Conservation (phyloP, 64 coral and sea anemone species). For the Montipora cactus region DNA sequence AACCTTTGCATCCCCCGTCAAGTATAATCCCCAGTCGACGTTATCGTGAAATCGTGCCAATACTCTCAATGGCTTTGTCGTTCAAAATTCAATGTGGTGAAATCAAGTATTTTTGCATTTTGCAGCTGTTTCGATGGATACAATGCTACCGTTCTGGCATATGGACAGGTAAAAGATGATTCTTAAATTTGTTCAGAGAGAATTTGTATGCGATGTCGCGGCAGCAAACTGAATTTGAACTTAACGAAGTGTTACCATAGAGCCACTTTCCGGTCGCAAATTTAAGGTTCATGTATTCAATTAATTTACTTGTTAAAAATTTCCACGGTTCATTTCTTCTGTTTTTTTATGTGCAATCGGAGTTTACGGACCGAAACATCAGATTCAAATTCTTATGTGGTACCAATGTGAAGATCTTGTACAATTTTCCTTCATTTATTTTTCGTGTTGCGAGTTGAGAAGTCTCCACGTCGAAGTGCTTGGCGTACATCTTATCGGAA, state of each 20-base stretch:
- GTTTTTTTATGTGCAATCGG: not conserved
- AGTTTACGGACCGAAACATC: not conserved
- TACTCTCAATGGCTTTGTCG: not conserved
- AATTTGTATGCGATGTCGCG: not conserved
- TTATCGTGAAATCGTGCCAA: conserved; percentile 11
- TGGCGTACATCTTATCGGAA: not conserved
- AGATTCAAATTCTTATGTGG: not conserved
- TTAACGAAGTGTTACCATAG: not conserved
- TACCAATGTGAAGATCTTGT: not conserved
- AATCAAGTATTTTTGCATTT: conserved; percentile 22
- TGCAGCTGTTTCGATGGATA: conserved; percentile 97
- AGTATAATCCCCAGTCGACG: not conserved
- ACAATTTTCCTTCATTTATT: not conserved
- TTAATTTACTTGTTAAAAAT: not conserved
- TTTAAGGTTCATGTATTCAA: not conserved
- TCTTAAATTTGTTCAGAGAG: not conserved
- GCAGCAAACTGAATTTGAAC: not conserved
- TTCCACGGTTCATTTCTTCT: conserved; percentile 5
- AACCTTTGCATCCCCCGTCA: not conserved
- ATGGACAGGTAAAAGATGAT: conserved; percentile 89
- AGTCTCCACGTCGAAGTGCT: not conserved
- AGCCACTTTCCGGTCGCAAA: conserved; percentile 4
- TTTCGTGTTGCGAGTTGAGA: not conserved
- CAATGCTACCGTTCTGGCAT: conserved; percentile 97
- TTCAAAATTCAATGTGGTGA: not conserved